Evolutionary conservation across 2,113 vertebrate genomes (phyloP), one percentile per base, ranked within the genome.

Genomic region (Oplegnathus fasciatus): DNA sequence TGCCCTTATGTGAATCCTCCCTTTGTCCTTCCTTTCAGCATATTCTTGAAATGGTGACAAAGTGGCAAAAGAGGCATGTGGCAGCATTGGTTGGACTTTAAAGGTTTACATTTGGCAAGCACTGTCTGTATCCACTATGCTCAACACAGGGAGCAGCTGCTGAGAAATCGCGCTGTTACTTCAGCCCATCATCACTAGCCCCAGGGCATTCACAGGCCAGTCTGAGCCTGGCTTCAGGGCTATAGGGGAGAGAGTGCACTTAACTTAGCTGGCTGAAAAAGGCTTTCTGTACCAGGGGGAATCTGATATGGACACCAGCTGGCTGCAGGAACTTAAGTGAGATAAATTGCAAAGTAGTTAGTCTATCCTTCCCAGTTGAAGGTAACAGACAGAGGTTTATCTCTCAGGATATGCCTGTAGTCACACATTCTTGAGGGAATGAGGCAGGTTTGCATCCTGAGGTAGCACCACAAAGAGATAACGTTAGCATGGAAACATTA

Each of bases 321-420:
- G 93, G 91, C 90, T 85, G 87, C 84, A 84, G 86, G 78, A 92
- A 91, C 84, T 90, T 90, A 91, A 94, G 92, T 93, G 92, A 93
- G 92, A 95, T 95, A 92, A 93, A 93, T 93, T 85, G 90, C 90
- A 83, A 90, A 91, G 86, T 90, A 90, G 89, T 90, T 80, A 55
- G 86, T 82, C 86, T 78, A 83, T 91, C 88, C 71, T 88, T 86
- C 85, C 78, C 77, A 72, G 88, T 78, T 87, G 80, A 87, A 93
- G 79, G 89, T 90, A 93, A 89, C 88, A 75, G 89, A 88, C 91
- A 83, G 82, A 75, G 78, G 80, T 86, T 92, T 93, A 90, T 92
- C 87, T 91, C 76, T 48, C 55, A 48, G 72, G 86, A 86, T 86
- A 77, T 73, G 87, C 78, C 85, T 44, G 75, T 78, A 84, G 91